phyloP scores from a whole-genome alignment of 2,888 invertebrate genomes.

The Ormyrus pomaceus region DNA sequence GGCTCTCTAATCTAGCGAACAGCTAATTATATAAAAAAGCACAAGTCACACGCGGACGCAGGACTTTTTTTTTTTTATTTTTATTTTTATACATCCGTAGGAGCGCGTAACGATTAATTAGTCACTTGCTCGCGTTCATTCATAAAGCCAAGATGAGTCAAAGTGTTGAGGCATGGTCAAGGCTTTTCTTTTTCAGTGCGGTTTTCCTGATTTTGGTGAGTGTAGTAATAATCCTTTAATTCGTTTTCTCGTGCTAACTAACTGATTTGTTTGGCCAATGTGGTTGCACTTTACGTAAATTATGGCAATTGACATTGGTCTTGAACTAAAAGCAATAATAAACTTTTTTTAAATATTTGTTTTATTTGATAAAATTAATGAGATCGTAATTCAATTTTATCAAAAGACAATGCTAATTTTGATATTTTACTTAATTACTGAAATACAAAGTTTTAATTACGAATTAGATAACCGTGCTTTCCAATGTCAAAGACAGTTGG shows the following conservation, averaged over 20 bases:
- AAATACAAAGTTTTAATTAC: neutral
- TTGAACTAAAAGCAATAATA: too few relatives aligned
- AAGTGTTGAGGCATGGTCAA: neutral
- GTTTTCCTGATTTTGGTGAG: slow-evolving; percentile 8
- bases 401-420: neutral
- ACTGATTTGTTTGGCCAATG: too few relatives aligned
- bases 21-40: neutral
- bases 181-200: neutral
- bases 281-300: too few relatives aligned
- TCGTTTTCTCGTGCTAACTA: too few relatives aligned
- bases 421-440: neutral
- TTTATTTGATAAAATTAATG: too few relatives aligned
- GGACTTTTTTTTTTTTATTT: too few relatives aligned
- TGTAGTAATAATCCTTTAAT: too few relatives aligned
- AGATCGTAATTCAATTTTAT: neutral
- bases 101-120: too few relatives aligned
- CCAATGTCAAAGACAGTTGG: neutral
- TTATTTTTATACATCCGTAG: too few relatives aligned
- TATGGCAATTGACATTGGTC: too few relatives aligned
- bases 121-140: neutral
- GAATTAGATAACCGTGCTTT: neutral
- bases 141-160: neutral
- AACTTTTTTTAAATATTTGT: too few relatives aligned
- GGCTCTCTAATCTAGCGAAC: neutral
- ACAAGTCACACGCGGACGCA: neutral